A percentile compares a stretch with the other conserved stretches of the same genome.
These are phyloP conservation scores for Eupithecia abbreviata DNA, from an alignment of 2,888 invertebrate species.

Conservation along the genomic window DNA sequence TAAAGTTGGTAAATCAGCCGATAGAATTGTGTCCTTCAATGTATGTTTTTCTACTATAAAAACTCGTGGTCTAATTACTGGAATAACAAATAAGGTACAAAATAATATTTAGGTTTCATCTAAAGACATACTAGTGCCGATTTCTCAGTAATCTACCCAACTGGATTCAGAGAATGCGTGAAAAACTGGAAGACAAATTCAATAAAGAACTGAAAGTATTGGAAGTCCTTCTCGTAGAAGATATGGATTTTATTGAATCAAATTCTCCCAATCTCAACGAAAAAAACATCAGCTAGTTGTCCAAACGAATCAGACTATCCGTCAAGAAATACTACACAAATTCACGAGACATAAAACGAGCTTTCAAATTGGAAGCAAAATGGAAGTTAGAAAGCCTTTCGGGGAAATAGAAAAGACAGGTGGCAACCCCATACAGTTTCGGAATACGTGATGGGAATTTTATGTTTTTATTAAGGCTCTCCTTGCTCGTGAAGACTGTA, in stretches of 20 bases:
- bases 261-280: conserved; percentile 17
- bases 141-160: neutral
- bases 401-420: conserved; percentile 49
- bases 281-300: conserved; percentile 35
- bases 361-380: conserved; percentile 58
- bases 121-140: neutral
- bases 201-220: conserved; percentile 1
- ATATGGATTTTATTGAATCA: conserved; percentile 15
- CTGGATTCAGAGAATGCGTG: neutral
- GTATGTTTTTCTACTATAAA: neutral
- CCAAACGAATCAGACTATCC: conserved; percentile 47
- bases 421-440: conserved; percentile 42
- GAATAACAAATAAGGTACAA: too few relatives aligned
- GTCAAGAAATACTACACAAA: conserved; percentile 60
- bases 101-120: neutral
- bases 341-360: conserved; percentile 58
- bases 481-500: conserved; percentile 6
- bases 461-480: conserved; percentile 25
- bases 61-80: neutral
- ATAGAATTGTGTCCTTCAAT: neutral
- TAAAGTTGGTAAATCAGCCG: neutral
- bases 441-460: conserved; percentile 42
- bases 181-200: neutral
- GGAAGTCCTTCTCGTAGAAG: neutral
- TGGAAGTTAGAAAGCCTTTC: conserved; percentile 45